Conservation (phyloP, 2,113 vertebrate species). For the Chionomys nivalis region DNA sequence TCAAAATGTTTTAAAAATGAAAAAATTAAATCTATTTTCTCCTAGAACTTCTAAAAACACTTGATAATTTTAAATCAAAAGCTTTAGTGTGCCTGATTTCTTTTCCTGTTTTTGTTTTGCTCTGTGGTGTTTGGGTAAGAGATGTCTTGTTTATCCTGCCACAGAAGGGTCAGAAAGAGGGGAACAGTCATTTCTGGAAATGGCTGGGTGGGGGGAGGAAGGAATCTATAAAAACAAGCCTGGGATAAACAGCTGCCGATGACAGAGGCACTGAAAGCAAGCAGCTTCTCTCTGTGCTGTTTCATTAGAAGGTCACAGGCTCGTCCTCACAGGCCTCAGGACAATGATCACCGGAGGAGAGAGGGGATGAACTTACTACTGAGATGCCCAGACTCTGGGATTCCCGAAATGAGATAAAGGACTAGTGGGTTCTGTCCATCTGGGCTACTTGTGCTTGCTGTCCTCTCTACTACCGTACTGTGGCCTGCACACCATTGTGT, state of each 20-base stretch:
- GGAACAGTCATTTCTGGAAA: conserved; percentile 50
- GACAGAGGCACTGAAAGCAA: not conserved
- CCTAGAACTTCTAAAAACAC: not conserved
- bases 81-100: not conserved
- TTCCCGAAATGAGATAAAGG: not conserved
- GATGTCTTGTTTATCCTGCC: conserved; percentile 56
- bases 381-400: not conserved
- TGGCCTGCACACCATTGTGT: rapidly evolving
- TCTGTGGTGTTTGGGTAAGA: conserved; percentile 29
- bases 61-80: not conserved
- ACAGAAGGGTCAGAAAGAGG: conserved; percentile 16
- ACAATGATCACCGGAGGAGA: not conserved
- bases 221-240: not conserved
- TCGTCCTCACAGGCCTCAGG: conserved; percentile 30
- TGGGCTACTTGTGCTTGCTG: not conserved
- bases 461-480: not conserved
- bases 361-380: not conserved
- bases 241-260: not conserved
- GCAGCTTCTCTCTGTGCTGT: not conserved
- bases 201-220: not conserved
- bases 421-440: not conserved
- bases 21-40: not conserved
- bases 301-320: not conserved
- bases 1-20: not conserved
- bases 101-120: conserved; percentile 71